A percentile compares a stretch with the other conserved stretches of the same genome.
phyloP scores from a whole-genome alignment of 2,113 vertebrate species.

The Petrocephalus zakoni region DNA sequence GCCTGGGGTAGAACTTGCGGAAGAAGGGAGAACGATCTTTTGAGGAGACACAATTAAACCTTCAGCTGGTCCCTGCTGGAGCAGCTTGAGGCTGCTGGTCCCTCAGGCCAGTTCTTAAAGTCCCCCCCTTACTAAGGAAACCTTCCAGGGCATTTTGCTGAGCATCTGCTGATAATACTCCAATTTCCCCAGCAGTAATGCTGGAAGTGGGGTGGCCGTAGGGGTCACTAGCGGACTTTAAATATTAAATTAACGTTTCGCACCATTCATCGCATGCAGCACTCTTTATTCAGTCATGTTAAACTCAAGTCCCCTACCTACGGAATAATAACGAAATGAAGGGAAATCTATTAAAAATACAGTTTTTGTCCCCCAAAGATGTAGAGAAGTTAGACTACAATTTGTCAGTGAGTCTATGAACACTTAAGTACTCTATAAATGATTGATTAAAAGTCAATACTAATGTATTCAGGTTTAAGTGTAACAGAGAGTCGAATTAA shows the following conservation, averaged over 20 bases:
- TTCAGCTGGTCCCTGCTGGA: background rate
- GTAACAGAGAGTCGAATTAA: background rate
- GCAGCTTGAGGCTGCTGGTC: background rate
- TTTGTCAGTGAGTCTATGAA: background rate
- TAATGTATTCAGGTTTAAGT: background rate
- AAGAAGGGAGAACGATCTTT: background rate
- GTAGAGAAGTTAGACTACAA: background rate
- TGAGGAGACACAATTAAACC: background rate
- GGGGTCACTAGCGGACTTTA: background rate
- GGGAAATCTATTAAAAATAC: background rate
- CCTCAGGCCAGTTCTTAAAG: background rate
- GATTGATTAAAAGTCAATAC: background rate
- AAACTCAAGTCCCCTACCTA: background rate
- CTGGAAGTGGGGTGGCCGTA: background rate
- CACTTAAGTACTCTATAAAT: background rate
- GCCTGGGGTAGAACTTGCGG: background rate
- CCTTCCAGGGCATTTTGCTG: background rate
- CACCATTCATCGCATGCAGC: background rate
- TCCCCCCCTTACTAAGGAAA: background rate
- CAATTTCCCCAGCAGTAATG: background rate
- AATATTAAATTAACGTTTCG: slow-evolving; percentile 2
- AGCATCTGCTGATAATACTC: background rate
- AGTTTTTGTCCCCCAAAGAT: background rate
- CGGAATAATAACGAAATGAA: background rate
- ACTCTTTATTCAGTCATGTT: background rate